Evolutionary conservation across 1,140 invertebrate species (phyloP).

Genomic region (Brachystomella parvula): DNA sequence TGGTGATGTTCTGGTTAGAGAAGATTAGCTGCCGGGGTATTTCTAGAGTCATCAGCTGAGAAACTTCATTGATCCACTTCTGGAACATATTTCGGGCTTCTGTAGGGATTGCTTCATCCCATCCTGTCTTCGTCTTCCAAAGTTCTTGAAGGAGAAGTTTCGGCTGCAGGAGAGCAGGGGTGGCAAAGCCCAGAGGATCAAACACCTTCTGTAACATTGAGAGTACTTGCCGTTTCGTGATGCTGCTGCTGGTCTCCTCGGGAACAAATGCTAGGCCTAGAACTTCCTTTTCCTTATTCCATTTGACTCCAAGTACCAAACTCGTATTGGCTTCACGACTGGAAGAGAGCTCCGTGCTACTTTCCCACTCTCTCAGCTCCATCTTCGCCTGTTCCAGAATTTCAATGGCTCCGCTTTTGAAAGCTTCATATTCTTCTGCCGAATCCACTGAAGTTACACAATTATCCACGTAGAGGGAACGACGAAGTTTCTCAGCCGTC

Average conservation of each 20-base stretch:
- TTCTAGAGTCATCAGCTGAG: too few relatives aligned
- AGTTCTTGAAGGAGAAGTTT: not conserved
- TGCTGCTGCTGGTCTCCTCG: not conserved
- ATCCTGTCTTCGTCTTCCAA: not conserved
- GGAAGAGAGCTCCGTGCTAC: too few relatives aligned
- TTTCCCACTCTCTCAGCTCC: conserved; percentile 8
- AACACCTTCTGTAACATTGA: not conserved
- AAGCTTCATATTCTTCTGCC: not conserved
- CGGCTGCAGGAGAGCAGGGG: not conserved
- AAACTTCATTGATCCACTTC: too few relatives aligned
- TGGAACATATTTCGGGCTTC: too few relatives aligned
- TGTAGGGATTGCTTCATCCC: not conserved
- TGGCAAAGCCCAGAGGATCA: too few relatives aligned
- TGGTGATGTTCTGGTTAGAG: too few relatives aligned
- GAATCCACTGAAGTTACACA: conserved; percentile 4
- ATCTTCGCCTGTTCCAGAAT: not conserved
- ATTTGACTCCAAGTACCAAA: not conserved
- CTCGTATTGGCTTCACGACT: too few relatives aligned
- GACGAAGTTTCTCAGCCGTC: not conserved
- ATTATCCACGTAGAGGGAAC: conserved; percentile 31
- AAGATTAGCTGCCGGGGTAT: too few relatives aligned
- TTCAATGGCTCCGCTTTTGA: not conserved
- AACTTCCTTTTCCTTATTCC: not conserved
- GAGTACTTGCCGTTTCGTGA: not conserved
- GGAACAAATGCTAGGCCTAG: not conserved